A percentile compares a stretch with the other conserved stretches of the same genome.
These are phyloP conservation scores for Andrena camellia DNA, from an alignment of 2,888 invertebrate genomes.

Conservation along the genomic window DNA sequence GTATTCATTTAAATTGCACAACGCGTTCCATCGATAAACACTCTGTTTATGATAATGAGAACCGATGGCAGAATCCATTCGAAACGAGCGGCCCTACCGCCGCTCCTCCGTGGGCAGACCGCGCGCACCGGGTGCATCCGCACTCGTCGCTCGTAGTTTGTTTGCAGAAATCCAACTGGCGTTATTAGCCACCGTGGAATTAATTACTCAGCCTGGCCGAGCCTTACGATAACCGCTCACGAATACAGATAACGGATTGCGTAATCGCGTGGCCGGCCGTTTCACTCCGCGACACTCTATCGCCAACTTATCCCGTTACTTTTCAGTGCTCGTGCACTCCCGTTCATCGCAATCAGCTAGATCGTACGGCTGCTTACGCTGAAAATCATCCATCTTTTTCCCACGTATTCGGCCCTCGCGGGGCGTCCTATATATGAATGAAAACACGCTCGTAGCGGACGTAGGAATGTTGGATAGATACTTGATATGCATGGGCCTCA, in stretches of 20 bases:
- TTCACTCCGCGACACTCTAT: constrained; percentile 35
- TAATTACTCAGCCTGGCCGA: constrained; percentile 57
- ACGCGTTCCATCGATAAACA: constrained; percentile 40
- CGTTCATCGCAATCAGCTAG: not conserved
- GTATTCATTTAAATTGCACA: constrained; percentile 41
- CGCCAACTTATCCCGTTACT: constrained; percentile 39
- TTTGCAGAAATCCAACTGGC: constrained; percentile 56
- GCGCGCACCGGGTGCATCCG: not conserved
- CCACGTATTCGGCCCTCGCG: not conserved
- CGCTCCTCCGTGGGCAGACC: not conserved
- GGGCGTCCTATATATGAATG: not conserved
- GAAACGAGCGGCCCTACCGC: not conserved
- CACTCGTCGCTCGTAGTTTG: constrained; percentile 22
- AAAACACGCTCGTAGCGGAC: not conserved
- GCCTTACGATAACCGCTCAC: constrained; percentile 47
- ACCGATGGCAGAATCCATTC: constrained; percentile 45
- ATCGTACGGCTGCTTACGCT: not conserved
- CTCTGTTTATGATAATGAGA: constrained; percentile 60
- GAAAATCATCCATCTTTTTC: not conserved
- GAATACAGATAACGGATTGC: constrained; percentile 61
- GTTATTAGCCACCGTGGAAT: constrained; percentile 61
- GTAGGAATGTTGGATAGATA: too few relatives aligned
- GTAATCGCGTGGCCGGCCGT: constrained; percentile 39
- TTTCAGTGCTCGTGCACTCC: constrained; percentile 45
- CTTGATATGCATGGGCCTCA: too few relatives aligned